These are phyloP conservation scores for Chymomyza caudatula DNA, from an alignment of 2,888 invertebrate genomes.

Conservation along the genomic window DNA sequence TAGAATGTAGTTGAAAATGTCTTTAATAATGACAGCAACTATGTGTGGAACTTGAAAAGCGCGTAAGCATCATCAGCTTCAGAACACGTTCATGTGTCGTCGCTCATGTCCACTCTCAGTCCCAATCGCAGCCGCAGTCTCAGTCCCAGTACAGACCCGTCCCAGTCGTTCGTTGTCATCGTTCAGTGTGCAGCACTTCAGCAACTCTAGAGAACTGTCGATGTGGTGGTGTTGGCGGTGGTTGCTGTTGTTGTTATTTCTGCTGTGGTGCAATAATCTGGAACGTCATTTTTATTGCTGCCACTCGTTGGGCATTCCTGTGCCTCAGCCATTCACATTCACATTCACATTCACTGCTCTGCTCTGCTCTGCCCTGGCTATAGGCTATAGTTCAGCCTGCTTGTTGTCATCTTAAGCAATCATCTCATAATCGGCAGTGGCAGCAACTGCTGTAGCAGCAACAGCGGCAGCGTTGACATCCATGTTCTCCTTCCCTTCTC, in stretches of 20 bases:
- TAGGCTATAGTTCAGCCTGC: slow-evolving; percentile 4
- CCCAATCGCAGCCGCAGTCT: not conserved
- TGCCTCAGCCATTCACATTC: slow-evolving; percentile 21
- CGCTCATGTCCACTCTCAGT: slow-evolving; percentile 13
- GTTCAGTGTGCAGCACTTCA: slow-evolving; percentile 16
- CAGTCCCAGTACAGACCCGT: not conserved
- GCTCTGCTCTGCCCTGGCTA: not conserved
- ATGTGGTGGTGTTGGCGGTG: not conserved
- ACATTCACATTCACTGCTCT: slow-evolving; percentile 38
- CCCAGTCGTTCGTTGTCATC: slow-evolving; percentile 1
- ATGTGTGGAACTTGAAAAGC: slow-evolving; percentile 72
- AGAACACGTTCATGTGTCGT: slow-evolving; percentile 61
- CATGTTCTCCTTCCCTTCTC: not conserved
- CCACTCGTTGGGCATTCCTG: slow-evolving; percentile 10
- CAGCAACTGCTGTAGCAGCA: slow-evolving; percentile 29
- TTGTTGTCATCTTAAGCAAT: slow-evolving; percentile 23
- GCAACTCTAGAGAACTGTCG: slow-evolving; percentile 40
- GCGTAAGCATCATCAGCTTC: slow-evolving; percentile 68
- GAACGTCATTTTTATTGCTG: slow-evolving; percentile 22
- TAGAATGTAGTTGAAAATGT: slow-evolving; percentile 73
- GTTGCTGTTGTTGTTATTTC: slow-evolving; percentile 9
- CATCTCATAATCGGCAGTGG: slow-evolving; percentile 71
- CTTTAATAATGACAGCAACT: slow-evolving; percentile 72
- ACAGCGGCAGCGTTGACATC: not conserved
- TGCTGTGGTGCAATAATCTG: slow-evolving; percentile 15